Base-by-base conservation (phyloP, 2,113 vertebrate species). In the Seriola quinqueradiata region DNA sequence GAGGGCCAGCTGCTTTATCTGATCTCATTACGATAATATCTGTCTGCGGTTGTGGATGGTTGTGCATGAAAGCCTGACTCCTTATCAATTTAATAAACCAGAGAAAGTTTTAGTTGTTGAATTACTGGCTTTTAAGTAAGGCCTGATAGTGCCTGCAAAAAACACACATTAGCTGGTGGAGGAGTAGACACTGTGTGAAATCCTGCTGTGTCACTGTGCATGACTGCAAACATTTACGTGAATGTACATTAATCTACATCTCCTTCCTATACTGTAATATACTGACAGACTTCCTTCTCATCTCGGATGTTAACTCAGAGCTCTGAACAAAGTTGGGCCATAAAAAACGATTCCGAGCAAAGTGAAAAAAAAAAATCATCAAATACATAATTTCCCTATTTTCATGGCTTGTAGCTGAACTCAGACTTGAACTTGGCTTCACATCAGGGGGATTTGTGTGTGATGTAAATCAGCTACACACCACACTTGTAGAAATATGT, bases 1-100 rank as follows among this genome's bases (percentile, higher is more conserved):
- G n/a, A 65, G 11, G 1, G 48, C 4, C 28, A 6, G n/a, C 40
- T 40, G 44, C 34, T 75, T 79, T 70, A 65, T 86, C 79, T 85
- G 44, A 59, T 76, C 65, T 79, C 52, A 61, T 17, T 68, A 34
- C 60, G 63, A 70, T 55, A 13, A 7, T 21, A 44, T 78, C 42
- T 44, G 5, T 36, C 12, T 34, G 67, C 75, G 32, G 10, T 14
- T 28, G 28, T 28, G 28, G 28, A 52, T 50, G 34, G 16, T 64
- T 74, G 42, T 70, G 54, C 6, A 19, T 40, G 82, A 25, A 77
- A 71, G 16, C n/a, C 1, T 63, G 8, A 50, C 55, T 36, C 16
- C 14, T 48, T 59, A 48, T 69, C 61, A 4, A 46, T 84, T 65
- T 77, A 48, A 72, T 75, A 38, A 57, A 21, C 5, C 3, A 52